Evolutionary conservation across 2,888 invertebrate species (phyloP), one percentile per base, ranked within the genome.

Genomic region (Lamellibrachia columna): DNA sequence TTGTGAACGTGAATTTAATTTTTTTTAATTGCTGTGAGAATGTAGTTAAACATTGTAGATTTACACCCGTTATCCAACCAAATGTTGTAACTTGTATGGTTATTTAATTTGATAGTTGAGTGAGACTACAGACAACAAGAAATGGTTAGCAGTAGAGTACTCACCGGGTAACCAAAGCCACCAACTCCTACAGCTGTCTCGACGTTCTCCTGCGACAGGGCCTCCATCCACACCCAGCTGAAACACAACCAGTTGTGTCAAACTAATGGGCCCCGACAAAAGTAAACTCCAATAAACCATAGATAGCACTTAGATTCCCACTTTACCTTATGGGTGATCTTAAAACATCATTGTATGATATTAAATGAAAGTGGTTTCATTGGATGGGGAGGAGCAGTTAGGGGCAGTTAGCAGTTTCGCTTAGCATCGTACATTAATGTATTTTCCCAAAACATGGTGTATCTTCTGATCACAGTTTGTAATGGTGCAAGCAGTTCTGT

Each of bases 181-280:
- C 99, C 99, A 94, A 99, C 98, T 96, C 99, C 99, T 75, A 99
- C 96, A 0, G 98, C 97, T 94, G 98, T 98, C 96, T 99, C 99
- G 40, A 99, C 96, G 0, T 98, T 97, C 0, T 97, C 96, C 96
- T 99, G 99, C 1, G 98, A 97, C 11, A 98, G 98, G 90, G 98
- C 99, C 96, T 99, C 99, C 1, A 98, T 97, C 99, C 99, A 99
- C 15, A 98, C 97, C 99, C 99, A 99, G 93, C 97, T 97, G 95
- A 11, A 94, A 15, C 15, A 75, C 75, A 75, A 75, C 15, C 75
- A 75, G 15, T n/a, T 15, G 52, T 91, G 52, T 91, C 52, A 91
- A 91, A 91, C 22, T n/a, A n/a, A 91, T n/a, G 22, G 53, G 28
- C 53, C 91, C 53, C 0, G 52, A 7, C 53, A 91, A 53, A 91